Evolutionary conservation across 2,113 vertebrate species (phyloP).

Genomic region (Passer domesticus): DNA sequence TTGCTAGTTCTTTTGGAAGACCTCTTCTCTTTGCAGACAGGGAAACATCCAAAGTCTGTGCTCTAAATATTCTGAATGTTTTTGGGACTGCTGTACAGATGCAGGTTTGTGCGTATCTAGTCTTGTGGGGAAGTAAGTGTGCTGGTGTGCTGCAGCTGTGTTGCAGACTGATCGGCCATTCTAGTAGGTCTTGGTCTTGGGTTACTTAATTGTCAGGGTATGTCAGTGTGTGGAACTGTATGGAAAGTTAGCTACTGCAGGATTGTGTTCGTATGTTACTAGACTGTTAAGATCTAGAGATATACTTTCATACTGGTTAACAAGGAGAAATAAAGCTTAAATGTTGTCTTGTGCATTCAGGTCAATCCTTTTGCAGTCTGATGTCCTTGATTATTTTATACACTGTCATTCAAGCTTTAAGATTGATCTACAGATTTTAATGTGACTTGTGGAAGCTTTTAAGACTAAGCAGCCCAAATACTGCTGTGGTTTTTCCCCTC

Average conservation of each 20-base stretch:
- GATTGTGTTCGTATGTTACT: neutral
- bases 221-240: neutral
- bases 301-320: neutral
- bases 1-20: neutral
- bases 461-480: neutral
- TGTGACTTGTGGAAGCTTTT: neutral
- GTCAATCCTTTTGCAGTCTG: neutral
- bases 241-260: neutral
- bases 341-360: neutral
- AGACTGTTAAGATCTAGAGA: neutral
- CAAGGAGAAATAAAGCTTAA: neutral
- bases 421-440: neutral
- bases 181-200: neutral
- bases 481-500: neutral
- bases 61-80: neutral
- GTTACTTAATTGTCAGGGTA: neutral
- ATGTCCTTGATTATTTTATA: neutral
- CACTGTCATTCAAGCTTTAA: neutral
- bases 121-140: fast-evolving
- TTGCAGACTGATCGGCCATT: neutral
- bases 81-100: neutral
- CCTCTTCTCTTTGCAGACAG: neutral
- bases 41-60: neutral
- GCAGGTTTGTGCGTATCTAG: neutral
- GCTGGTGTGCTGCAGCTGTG: neutral